phyloP scores from a whole-genome alignment of 1,140 invertebrate genomes.

The Anastrepha obliqua region DNA sequence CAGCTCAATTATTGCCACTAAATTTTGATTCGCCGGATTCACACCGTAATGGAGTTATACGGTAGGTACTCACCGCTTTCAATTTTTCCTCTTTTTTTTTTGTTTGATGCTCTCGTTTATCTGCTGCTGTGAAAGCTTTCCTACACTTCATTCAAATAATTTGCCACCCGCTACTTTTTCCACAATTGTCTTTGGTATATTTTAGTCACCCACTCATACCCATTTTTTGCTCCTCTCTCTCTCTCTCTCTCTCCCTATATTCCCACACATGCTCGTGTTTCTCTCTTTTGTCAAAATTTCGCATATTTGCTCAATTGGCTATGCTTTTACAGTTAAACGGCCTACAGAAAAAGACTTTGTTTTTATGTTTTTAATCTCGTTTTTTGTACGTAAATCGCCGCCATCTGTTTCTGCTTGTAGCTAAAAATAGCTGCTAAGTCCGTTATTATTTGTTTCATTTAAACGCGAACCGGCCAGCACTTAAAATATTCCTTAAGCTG shows the following conservation, averaged over 20 bases:
- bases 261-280: neutral
- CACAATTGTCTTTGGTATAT: no score
- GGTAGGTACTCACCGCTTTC: no score
- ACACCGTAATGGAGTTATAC: no score
- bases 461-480: neutral
- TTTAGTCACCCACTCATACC: no score
- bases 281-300: neutral
- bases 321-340: neutral
- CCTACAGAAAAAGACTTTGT: no score
- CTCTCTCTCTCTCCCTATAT: neutral
- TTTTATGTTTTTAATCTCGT: neutral
- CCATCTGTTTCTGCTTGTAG: neutral
- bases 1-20: no score
- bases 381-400: conserved; percentile 21
- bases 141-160: no score
- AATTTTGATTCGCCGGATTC: no score
- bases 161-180: no score
- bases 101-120: neutral
- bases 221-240: no score
- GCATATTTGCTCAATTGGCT: neutral
- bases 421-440: conserved; percentile 15
- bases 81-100: no score
- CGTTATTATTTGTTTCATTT: neutral
- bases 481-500: neutral
- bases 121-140: no score